These are phyloP conservation scores for Lepus americanus DNA, from an alignment of 2,113 vertebrate species.

Conservation along the genomic window DNA sequence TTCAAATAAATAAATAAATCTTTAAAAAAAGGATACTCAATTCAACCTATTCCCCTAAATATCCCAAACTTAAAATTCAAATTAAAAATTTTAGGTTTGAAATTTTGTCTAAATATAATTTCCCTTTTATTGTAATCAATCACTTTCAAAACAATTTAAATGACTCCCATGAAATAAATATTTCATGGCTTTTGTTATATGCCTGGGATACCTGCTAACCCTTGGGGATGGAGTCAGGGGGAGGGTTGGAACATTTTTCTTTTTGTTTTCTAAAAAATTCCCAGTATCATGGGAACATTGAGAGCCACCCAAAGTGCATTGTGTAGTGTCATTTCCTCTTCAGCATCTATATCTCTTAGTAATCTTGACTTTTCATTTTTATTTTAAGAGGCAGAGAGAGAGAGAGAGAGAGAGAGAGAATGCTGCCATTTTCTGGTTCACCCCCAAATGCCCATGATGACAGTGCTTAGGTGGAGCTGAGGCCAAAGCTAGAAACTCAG, in stretches of 20 bases:
- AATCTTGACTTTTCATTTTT: neutral
- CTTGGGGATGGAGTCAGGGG: neutral
- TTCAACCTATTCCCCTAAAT: neutral
- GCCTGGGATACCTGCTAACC: neutral
- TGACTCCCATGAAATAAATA: neutral
- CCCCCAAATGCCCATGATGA: no score
- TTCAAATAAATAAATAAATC: no score
- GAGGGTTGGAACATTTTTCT: neutral
- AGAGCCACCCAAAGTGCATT: neutral
- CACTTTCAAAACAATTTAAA: slow-evolving; percentile 13
- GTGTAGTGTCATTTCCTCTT: neutral
- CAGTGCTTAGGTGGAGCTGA: no score
- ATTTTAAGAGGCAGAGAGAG: no score
- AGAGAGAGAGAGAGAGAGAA: no score
- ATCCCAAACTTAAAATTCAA: slow-evolving; percentile 22
- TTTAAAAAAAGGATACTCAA: neutral
- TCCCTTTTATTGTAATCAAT: slow-evolving; percentile 16
- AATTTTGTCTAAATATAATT: neutral
- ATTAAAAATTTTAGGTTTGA: neutral
- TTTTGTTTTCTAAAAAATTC: neutral
- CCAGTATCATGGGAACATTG: neutral
- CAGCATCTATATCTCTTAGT: slow-evolving; percentile 13
- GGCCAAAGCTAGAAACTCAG: no score
- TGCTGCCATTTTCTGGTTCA: no score
- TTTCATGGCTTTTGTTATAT: neutral